A percentile compares a stretch with the other conserved stretches of the same genome.
Conservation (phyloP, 2,113 vertebrate species). For the Chiloscyllium plagiosum region DNA sequence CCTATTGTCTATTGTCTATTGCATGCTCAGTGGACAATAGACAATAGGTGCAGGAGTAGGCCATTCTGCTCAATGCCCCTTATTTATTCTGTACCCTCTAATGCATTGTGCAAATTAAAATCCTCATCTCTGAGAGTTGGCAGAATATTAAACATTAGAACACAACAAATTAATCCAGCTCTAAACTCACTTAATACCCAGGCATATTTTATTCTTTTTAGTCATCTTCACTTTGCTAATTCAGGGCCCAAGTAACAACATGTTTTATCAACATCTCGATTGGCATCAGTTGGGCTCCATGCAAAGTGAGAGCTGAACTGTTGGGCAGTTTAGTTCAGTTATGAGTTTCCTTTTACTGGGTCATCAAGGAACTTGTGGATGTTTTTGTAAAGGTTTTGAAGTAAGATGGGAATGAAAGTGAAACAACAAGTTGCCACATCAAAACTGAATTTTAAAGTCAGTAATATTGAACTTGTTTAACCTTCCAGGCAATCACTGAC, state of each 20-base stretch:
- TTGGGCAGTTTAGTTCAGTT: no score
- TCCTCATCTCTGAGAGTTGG: not conserved
- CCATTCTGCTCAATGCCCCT: no score
- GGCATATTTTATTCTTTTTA: not conserved
- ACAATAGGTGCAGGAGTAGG: no score
- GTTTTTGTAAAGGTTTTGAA: not conserved
- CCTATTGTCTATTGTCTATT: no score
- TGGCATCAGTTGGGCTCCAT: no score
- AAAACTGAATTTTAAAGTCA: not conserved
- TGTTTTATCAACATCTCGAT: not conserved
- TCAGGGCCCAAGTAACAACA: not conserved
- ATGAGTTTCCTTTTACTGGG: not conserved
- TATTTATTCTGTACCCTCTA: not conserved
- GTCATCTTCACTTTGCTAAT: not conserved
- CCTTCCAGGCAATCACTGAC: not conserved
- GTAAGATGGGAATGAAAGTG: not conserved
- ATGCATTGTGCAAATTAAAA: not conserved
- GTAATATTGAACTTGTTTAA: not conserved
- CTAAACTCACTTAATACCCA: not conserved
- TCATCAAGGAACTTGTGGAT: not conserved
- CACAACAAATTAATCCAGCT: not conserved
- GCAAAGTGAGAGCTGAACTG: no score
- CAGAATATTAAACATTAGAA: not conserved
- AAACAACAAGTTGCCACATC: not conserved
- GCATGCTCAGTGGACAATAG: no score